Base-by-base conservation (phyloP, 2,797 vertebrate genomes). In the Lagocephalus sceleratus region DNA sequence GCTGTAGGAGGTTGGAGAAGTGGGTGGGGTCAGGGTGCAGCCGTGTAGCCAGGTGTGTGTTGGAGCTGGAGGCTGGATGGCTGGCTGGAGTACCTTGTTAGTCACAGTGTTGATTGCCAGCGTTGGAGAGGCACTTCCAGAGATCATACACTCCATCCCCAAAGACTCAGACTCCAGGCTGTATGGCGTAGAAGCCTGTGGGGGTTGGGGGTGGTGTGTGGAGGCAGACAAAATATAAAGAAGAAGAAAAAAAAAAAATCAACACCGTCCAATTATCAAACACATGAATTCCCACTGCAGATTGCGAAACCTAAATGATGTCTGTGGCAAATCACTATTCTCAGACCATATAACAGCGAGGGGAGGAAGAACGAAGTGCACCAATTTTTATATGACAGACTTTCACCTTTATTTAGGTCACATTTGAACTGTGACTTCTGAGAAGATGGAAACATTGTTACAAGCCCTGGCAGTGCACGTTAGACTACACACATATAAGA, bases 21-120 rank as follows among this genome's bases (percentile, higher is more conserved):
- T 86, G 84, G 85, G 84, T 75, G 86, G 85, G 88, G 84, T 89
- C 88, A 90, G 78, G 79, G 85, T 84, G 82, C 85, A 86, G 81
- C 70, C 69, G 56, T 78, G 75, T 78, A 85, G 78, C 85, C 84
- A 85, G 83, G 85, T 89, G 87, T 86, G 83, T 80, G 84, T 78
- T 83, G 76, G 79, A 78, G 83, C 83, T 84, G 79, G 73, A 83
- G 78, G 79, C 81, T 83, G 85, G 65, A 78, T 78, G 78, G 81
- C 78, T 82, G 81, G 71, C 72, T 86, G 71, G 84, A 77, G 84
- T 95, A 94, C 94, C 93, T 96, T 96, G 92, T 95, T 96, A 92
- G 94, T 95, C 94, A 95, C 94, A 96, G 94, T 95, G 94, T 96
- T 95, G 93, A 95, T 94, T 90, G 94, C 93, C 92, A 94, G 88